A percentile compares a stretch with the other conserved stretches of the same genome.
These are phyloP conservation scores for Ascidia mentula DNA, from an alignment of 23 tunicate species.

Conservation along the genomic window DNA sequence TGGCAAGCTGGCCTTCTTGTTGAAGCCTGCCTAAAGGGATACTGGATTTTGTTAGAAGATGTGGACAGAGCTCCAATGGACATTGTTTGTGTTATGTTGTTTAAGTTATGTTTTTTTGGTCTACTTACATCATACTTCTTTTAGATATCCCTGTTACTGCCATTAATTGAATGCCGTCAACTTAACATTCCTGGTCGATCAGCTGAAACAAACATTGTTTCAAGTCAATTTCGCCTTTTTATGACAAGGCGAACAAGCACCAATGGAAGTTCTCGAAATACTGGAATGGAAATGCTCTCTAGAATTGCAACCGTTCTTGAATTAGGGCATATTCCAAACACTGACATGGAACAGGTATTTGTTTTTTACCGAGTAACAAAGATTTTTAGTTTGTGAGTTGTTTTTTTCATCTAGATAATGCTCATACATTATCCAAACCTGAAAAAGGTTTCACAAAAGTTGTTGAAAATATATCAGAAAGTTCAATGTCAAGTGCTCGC, in stretches of 20 bases:
- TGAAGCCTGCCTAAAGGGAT: conserved; percentile 68
- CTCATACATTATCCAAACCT: conserved; percentile 43
- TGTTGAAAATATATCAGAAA: conserved; percentile 48
- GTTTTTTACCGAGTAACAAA: not conserved
- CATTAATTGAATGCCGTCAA: conserved; percentile 56
- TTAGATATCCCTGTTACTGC: conserved; percentile 75
- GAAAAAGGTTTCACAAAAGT: conserved; percentile 35
- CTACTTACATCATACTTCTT: not conserved
- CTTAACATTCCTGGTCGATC: conserved; percentile 64
- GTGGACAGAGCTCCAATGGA: conserved; percentile 95
- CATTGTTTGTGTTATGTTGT: conserved; percentile 39
- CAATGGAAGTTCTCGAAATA: not conserved
- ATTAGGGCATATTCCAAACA: conserved; percentile 33
- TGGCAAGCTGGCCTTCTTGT: conserved; percentile 92
- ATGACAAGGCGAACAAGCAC: conserved; percentile 55
- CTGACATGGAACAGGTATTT: conserved; percentile 51
- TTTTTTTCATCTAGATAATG: conserved; percentile 32
- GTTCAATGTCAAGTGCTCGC: not conserved
- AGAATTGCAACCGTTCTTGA: conserved; percentile 28
- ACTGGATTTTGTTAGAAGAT: conserved; percentile 95
- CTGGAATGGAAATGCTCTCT: conserved; percentile 42
- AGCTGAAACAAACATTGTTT: conserved; percentile 24
- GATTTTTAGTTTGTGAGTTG: not conserved
- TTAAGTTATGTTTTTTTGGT: not conserved
- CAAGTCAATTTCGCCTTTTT: conserved; percentile 64